Evolutionary conservation across 2,888 invertebrate species (phyloP).

Genomic region (Ephialtes manifestator): DNA sequence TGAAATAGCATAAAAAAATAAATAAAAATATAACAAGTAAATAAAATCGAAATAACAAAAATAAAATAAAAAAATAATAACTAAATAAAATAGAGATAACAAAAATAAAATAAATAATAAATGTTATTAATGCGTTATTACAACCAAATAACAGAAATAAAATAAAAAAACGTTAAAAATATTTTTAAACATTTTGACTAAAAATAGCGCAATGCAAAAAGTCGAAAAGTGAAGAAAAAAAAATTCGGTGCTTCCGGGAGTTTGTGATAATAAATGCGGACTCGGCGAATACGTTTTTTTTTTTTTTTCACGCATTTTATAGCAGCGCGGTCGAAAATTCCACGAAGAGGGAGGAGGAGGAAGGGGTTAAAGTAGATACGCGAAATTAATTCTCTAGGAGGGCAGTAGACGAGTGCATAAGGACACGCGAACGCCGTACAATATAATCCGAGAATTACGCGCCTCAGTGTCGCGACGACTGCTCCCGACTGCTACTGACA

Average conservation of each 20-base stretch:
- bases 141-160: too few species aligned
- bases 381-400: constrained; percentile 42
- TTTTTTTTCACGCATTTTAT: not conserved
- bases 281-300: not conserved
- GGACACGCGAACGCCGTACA: constrained; percentile 31
- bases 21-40: too few species aligned
- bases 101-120: too few species aligned
- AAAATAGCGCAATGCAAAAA: not conserved
- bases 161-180: too few species aligned
- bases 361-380: constrained; percentile 12
- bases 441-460: constrained; percentile 31
- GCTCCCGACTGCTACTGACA: constrained; percentile 73
- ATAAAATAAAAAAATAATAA: too few species aligned
- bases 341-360: not conserved
- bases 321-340: constrained; percentile 24
- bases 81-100: too few species aligned
- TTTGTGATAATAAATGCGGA: not conserved
- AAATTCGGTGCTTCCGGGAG: not conserved
- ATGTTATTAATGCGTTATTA: too few species aligned
- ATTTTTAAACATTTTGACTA: not conserved
- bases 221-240: not conserved
- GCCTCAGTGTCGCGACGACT: constrained; percentile 40
- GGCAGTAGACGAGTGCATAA: constrained; percentile 11
- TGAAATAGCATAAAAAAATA: too few species aligned
- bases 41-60: too few species aligned